Conservation (phyloP, 2,113 vertebrate genomes). For the Glareola pratincola region DNA sequence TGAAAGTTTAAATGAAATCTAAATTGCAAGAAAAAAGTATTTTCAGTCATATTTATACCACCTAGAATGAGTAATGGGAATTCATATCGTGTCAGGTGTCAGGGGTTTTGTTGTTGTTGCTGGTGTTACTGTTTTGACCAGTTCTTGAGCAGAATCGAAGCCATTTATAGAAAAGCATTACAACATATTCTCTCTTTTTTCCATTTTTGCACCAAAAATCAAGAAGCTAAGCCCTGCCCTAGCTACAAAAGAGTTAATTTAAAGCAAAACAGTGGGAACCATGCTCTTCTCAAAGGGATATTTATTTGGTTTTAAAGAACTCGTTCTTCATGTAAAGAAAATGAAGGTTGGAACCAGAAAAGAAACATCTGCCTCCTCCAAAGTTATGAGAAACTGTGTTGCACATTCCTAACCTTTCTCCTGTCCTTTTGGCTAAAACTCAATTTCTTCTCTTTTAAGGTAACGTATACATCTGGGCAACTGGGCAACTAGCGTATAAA, state of each 20-base stretch:
- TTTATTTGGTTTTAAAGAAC: constrained; percentile 73
- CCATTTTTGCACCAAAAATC: background rate
- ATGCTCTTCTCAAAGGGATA: constrained; percentile 53
- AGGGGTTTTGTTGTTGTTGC: background rate
- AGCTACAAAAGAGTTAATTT: constrained; percentile 40
- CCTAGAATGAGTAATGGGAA: background rate
- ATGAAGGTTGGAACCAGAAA: constrained; percentile 74
- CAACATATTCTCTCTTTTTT: background rate
- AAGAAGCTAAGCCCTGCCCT: background rate
- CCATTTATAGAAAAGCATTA: background rate
- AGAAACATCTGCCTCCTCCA: constrained; percentile 72
- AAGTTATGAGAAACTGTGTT: constrained; percentile 72
- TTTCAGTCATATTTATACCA: constrained; percentile 34
- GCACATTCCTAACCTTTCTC: constrained; percentile 71
- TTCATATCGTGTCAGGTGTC: background rate
- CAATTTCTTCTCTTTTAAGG: constrained; percentile 66
- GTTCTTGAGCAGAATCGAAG: background rate
- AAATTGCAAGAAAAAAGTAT: constrained; percentile 2
- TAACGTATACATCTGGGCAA: constrained; percentile 61
- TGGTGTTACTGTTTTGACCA: background rate
- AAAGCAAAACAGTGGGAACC: constrained; percentile 45
- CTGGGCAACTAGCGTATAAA: constrained; percentile 30
- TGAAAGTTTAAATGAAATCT: background rate
- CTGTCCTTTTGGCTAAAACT: constrained; percentile 66
- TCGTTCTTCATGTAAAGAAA: constrained; percentile 70